phyloP scores from a whole-genome alignment of 2,888 invertebrate genomes.

The Pimpla rufipes region DNA sequence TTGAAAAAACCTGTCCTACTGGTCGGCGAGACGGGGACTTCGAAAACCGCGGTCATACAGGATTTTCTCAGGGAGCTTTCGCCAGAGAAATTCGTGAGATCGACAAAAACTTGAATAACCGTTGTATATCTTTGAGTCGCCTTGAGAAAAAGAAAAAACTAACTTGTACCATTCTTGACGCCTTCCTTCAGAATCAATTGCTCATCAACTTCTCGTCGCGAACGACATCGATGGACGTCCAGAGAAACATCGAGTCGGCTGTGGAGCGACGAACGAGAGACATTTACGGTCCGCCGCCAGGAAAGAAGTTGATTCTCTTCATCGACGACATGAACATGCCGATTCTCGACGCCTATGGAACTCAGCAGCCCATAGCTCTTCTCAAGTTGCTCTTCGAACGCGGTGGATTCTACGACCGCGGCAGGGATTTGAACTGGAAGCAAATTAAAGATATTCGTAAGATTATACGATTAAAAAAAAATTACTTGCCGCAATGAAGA shows the following conservation, averaged over 20 bases:
- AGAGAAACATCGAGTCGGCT: conserved; percentile 93
- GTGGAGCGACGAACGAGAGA: conserved; percentile 97
- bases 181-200: conserved; percentile 88
- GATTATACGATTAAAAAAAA: conserved; percentile 63
- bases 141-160: background rate
- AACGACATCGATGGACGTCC: conserved; percentile 96
- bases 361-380: conserved; percentile 97
- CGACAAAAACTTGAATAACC: background rate
- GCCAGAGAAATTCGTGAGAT: conserved; percentile 89
- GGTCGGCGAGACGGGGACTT: conserved; percentile 96
- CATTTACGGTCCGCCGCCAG: conserved; percentile 95
- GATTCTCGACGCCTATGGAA: conserved; percentile 94
- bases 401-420: conserved; percentile 95
- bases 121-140: too few relatives aligned
- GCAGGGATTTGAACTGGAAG: conserved; percentile 96
- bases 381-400: conserved; percentile 96
- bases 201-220: conserved; percentile 96
- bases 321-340: conserved; percentile 99
- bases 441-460: conserved; percentile 91
- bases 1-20: conserved; percentile 93
- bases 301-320: conserved; percentile 95
- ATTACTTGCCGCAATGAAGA: conserved; percentile 1
- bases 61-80: conserved; percentile 92
- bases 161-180: background rate
- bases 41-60: conserved; percentile 95